Conservation (phyloP, 1,140 invertebrate genomes). For the Conus betulinus region DNA sequence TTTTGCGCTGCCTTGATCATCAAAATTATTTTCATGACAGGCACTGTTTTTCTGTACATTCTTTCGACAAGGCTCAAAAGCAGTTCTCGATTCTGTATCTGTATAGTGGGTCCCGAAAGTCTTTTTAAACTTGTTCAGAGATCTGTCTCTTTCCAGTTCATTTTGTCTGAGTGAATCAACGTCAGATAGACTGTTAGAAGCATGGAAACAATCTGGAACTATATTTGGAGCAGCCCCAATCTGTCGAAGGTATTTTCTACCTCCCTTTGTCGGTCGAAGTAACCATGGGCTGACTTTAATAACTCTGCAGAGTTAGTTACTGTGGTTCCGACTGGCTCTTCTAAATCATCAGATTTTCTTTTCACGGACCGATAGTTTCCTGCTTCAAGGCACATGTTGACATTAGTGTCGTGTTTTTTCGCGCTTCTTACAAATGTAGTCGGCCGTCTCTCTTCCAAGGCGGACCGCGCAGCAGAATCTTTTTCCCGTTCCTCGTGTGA, state of each 20-base stretch:
- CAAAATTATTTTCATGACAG: too few species aligned
- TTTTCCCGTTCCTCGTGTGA: not conserved
- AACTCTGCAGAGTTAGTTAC: not conserved
- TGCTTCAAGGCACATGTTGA: not conserved
- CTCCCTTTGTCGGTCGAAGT: not conserved
- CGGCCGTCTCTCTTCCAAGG: not conserved
- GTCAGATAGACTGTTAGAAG: too few species aligned
- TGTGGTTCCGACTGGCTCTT: too few species aligned
- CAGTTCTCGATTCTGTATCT: too few species aligned
- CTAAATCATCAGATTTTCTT: not conserved
- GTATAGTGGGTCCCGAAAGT: not conserved
- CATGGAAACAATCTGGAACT: too few species aligned
- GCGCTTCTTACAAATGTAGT: not conserved
- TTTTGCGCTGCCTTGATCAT: not conserved
- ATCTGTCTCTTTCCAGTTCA: not conserved
- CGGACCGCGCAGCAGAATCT: not conserved
- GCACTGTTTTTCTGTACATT: not conserved
- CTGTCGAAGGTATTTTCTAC: not conserved
- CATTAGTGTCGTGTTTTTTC: not conserved
- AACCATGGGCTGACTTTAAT: not conserved
- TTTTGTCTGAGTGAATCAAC: too few species aligned
- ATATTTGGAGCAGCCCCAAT: too few species aligned
- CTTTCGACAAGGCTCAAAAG: not conserved
- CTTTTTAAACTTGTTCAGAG: not conserved
- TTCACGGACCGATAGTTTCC: not conserved